These are phyloP conservation scores for Caenorhabditis latens DNA, from an alignment of 1,140 invertebrate species.

Conservation along the genomic window DNA sequence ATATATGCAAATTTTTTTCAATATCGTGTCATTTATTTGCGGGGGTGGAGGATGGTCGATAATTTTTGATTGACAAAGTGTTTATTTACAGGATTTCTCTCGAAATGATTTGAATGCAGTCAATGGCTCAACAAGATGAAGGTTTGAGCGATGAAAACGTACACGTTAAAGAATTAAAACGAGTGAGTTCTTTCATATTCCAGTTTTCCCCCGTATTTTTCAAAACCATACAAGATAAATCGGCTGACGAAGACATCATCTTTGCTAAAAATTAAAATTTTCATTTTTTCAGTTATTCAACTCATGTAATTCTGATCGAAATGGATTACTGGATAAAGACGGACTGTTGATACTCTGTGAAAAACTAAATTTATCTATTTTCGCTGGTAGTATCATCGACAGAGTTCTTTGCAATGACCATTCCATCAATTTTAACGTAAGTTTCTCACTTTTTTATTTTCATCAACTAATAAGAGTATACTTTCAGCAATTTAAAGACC, in stretches of 20 bases:
- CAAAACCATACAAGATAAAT: background rate
- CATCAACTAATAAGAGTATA: background rate
- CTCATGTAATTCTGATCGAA: constrained; percentile 52
- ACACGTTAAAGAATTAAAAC: constrained; percentile 62
- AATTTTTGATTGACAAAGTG: too few relatives aligned
- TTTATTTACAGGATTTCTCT: background rate
- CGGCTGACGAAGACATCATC: background rate
- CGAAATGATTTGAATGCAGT: constrained; percentile 54
- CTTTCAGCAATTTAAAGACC: constrained; percentile 62
- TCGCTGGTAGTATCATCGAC: constrained; percentile 48
- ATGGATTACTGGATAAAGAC: constrained; percentile 48
- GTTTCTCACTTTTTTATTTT: background rate
- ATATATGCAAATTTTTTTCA: background rate
- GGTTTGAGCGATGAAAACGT: constrained; percentile 59
- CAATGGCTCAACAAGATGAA: constrained; percentile 53
- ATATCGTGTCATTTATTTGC: too few relatives aligned
- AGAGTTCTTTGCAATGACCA: constrained; percentile 48
- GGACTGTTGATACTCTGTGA: constrained; percentile 52
- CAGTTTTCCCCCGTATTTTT: too few relatives aligned
- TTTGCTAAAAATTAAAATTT: background rate
- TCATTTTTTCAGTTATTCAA: constrained; percentile 53
- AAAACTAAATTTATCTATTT: constrained; percentile 44
- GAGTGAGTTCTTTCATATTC: constrained; percentile 36
- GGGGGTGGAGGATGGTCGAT: too few relatives aligned
- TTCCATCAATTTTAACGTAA: constrained; percentile 59